These are phyloP conservation scores for Diarsia dahlii DNA, from an alignment of 2,888 invertebrate species.

Conservation along the genomic window DNA sequence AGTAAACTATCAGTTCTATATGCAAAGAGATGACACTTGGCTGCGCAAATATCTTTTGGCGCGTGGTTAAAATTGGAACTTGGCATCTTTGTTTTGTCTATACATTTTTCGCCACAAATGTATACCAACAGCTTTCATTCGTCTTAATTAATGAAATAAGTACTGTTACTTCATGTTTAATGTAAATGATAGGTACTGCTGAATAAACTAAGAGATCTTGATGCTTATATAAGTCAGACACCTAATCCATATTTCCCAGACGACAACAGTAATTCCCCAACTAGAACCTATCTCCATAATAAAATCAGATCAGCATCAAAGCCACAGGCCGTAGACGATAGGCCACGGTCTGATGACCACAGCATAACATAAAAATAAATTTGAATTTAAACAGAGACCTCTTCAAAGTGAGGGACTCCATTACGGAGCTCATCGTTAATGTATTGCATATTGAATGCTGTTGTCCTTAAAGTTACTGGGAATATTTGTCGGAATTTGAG, in stretches of 20 bases:
- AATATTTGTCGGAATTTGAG: constrained; percentile 28
- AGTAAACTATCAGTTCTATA: background rate
- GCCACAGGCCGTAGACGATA: constrained; percentile 37
- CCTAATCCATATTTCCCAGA: background rate
- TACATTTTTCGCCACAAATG: background rate
- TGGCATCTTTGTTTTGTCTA: background rate
- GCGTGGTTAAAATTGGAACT: background rate
- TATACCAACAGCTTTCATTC: background rate
- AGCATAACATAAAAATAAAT: constrained; percentile 59
- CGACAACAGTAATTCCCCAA: background rate
- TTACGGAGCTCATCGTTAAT: constrained; percentile 63
- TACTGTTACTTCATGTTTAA: background rate
- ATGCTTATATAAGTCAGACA: background rate
- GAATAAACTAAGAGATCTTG: background rate
- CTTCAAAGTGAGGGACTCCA: constrained; percentile 59
- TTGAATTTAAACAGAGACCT: constrained; percentile 58
- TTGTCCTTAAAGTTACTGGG: constrained; percentile 17
- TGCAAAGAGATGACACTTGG: background rate
- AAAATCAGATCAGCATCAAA: constrained; percentile 43
- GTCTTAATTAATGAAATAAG: background rate
- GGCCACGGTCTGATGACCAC: constrained; percentile 42
- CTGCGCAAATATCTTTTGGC: background rate
- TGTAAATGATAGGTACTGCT: too few relatives aligned
- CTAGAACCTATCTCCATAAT: constrained; percentile 32
- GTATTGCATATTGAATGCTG: constrained; percentile 65